These are phyloP conservation scores for Schizopygopsis malacanthus DNA, from an alignment of 2,797 vertebrate genomes.

Conservation along the genomic window DNA sequence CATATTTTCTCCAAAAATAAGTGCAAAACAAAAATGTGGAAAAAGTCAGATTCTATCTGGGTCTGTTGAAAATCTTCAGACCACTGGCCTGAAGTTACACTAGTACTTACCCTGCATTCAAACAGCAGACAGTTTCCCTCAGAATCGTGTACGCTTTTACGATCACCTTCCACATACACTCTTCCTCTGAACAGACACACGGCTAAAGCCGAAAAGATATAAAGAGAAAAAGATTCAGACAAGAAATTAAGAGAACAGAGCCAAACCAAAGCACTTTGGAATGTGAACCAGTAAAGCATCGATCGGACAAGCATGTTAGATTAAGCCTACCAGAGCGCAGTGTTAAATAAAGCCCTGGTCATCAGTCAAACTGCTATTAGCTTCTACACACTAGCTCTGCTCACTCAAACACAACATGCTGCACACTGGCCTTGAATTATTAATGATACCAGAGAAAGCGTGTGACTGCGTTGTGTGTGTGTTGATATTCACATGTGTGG, in stretches of 20 bases:
- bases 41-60: not conserved
- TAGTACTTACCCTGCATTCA: conserved; percentile 83
- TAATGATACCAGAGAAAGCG: conserved; percentile 36
- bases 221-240: conserved; percentile 10
- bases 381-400: conserved; percentile 49
- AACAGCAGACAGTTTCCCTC: conserved; percentile 83
- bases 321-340: conserved; percentile 40
- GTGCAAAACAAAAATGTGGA: not conserved
- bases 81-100: not conserved
- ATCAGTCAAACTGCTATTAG: conserved; percentile 56
- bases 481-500: conserved; percentile 48
- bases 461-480: conserved; percentile 36
- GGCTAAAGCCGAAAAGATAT: conserved; percentile 64
- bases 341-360: conserved; percentile 56
- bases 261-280: conserved; percentile 11
- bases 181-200: conserved; percentile 84
- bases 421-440: conserved; percentile 53
- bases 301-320: conserved; percentile 55
- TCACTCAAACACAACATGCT: conserved; percentile 52
- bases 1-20: not conserved
- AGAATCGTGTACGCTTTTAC: conserved; percentile 79
- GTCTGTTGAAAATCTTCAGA: not conserved
- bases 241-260: conserved; percentile 23
- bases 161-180: conserved; percentile 84
- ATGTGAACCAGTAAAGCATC: conserved; percentile 17